phyloP scores from a whole-genome alignment of 2,888 invertebrate species.

The Drosophila peninsularis region DNA sequence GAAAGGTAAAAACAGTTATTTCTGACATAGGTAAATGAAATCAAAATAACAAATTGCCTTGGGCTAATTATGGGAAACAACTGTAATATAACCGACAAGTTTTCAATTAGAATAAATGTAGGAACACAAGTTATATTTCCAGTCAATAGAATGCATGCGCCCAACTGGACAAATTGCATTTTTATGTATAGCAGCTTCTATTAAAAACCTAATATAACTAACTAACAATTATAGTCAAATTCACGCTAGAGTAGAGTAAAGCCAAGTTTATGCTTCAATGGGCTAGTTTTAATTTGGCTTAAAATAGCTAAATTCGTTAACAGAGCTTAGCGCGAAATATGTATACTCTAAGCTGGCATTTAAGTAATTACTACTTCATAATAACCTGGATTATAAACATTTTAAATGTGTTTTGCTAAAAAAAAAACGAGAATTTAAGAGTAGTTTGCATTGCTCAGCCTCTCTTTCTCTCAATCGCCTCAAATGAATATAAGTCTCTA shows the following conservation, averaged over 20 bases:
- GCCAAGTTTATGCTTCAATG: not conserved
- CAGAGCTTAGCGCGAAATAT: not conserved
- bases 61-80: not conserved
- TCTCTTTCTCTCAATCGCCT: no score
- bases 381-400: not conserved
- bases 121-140: not conserved
- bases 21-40: conserved; percentile 1
- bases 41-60: conserved; percentile 5
- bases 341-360: not conserved
- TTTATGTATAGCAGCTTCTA: not conserved
- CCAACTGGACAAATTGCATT: not conserved
- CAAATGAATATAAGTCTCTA: no score
- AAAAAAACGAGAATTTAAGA: not conserved
- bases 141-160: not conserved
- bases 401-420: no score
- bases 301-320: not conserved
- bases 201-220: not conserved
- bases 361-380: not conserved
- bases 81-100: not conserved
- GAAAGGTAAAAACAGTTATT: not conserved
- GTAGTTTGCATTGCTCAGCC: no score
- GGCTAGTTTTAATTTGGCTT: not conserved
- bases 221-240: not conserved
- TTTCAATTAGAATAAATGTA: not conserved
- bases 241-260: no score